Base-by-base conservation (phyloP, 1,140 invertebrate species). In the Papilio glaucus region DNA sequence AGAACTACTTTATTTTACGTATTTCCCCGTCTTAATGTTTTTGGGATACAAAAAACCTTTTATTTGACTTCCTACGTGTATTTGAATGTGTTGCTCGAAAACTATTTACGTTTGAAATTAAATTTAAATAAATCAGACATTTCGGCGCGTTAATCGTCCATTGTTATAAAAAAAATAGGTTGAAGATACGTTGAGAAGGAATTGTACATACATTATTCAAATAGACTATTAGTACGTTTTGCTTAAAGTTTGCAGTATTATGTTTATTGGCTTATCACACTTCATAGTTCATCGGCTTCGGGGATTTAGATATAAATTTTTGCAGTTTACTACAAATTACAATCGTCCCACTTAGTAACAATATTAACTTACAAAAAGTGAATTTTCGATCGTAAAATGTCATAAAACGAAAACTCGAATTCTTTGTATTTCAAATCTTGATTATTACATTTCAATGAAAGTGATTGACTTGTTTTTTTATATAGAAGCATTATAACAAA, bases 221-320 rank as follows among this genome's bases (percentile, higher is more conserved):
- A 57, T 26, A 57, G 10, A 12, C 21, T 24, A 24, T 57, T 57
- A 1, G 21, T 57, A 21, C 24, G 21, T 12, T 57, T 57, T 24
- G 15, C 45, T 57, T 24, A 57, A 24, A 10, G 21, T 49, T 49
- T 49, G 15, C 18, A 18, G 15, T 49, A 49, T 49, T 49, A 24
- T 49, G 45, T 49, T 49, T 49, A 49, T 49, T 49, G 45, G 18
- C 8, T 49, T 49, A 49, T 49, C 45, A 24, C 45, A 49, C 45
- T 49, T 49, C 7, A 21, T 15, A 49, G 45, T 49, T 49, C 45
- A 49, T 18, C 21, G 45, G 15, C 45, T 49, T 49, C 18, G 6
- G 15, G n/a, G 42, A 49, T 18, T 21, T 49, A 21, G n/a, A 15
- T 18, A 15, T 45, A 42, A 42, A 45, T 18, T 45, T 45, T 45